Percentiles rank a stretch among this genome's conserved stretches.
Evolutionary conservation across 1,140 invertebrate species (phyloP).

Genomic region (Penaeus japonicus): DNA sequence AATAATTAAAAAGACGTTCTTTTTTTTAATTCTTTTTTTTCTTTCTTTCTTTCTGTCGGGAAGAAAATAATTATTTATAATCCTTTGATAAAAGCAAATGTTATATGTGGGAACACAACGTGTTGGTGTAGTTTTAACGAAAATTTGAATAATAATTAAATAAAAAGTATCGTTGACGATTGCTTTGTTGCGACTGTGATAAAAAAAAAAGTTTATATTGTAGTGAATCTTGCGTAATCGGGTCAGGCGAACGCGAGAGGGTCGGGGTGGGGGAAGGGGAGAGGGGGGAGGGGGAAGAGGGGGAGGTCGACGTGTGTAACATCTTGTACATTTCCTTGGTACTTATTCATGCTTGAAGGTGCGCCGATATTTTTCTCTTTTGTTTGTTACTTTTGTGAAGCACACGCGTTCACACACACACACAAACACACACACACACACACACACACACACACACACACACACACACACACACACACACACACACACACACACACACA

Average conservation of each 20-base stretch:
- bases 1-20: not conserved
- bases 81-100: conserved; percentile 11
- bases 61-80: not conserved
- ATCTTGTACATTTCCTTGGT: no score
- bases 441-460: no score
- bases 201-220: conserved; percentile 31
- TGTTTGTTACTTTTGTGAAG: no score
- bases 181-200: conserved; percentile 32
- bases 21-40: not conserved
- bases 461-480: not conserved
- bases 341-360: no score
- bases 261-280: not conserved
- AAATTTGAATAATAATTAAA: no score
- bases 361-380: no score
- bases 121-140: not conserved
- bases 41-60: no score
- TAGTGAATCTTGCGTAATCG: not conserved
- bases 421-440: no score
- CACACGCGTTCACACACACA: no score
- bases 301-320: no score
- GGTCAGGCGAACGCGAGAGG: not conserved
- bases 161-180: conserved; percentile 7
- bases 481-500: not conserved
- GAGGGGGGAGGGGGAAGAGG: not conserved
- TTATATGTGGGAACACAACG: not conserved